Evolutionary conservation across 2,113 vertebrate species (phyloP), one percentile per base, ranked within the genome.

Genomic region (Lontra canadensis): DNA sequence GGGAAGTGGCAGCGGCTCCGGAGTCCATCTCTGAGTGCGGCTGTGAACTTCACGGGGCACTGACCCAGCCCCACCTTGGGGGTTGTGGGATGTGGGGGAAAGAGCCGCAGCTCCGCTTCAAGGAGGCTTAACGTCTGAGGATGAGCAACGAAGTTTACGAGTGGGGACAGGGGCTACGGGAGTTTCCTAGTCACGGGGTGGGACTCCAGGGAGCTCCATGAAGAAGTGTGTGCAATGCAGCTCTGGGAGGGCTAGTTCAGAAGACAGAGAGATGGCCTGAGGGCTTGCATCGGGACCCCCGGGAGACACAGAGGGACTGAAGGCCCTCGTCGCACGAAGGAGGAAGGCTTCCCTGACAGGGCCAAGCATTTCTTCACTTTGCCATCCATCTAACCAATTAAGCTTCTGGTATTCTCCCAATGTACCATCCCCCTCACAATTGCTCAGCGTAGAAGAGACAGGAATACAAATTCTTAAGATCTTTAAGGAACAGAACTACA

Each of bases 151-250:
- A n/a, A 29, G 67, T 21, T 78, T 11, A 29, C 69, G 26, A 78
- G n/a, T 14, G 9, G 7, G 39, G 13, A 25, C 18, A 81, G 42
- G 12, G 21, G 20, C 42, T 23, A 12, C 2, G 4, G 52, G 21
- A 23, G 29, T 9, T n/a, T 42, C 49, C 47, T 29, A 39, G 1
- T 36, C 29, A 3, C 0, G 0, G 42, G 67, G 5, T 0, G 31
- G 44, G 69, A n/a, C 49, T 31, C 59, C 13, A 34, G 85, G 36
- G 34, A 74, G 82, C n/a, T 34, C 42, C 34, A 11, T 1, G 26
- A 57, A n/a, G 29, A 65, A 29, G 31, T 17, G 23, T 5, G 0
- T 21, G 55, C 14, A 23, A 21, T 1, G 31, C 78, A 39, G 61
- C 23, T 25, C 4, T 1, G 15, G 59, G 23, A 13, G 36, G 26